These are phyloP conservation scores for Colossoma macropomum DNA, from an alignment of 2,113 vertebrate genomes.

Conservation along the genomic window DNA sequence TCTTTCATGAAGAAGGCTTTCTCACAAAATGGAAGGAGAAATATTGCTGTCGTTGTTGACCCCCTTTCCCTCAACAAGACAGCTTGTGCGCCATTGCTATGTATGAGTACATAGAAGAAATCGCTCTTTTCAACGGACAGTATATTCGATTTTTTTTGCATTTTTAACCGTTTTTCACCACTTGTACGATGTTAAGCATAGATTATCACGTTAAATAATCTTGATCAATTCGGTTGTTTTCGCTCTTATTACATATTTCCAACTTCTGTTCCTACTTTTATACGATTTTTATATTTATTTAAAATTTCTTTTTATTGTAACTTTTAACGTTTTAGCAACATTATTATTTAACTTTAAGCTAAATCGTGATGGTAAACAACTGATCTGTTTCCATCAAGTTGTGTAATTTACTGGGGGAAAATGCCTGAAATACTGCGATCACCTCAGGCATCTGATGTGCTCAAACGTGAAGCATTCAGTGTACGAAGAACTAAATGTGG, in stretches of 20 bases:
- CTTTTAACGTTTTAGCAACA: neutral
- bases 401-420: neutral
- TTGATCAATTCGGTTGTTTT: conserved; percentile 4
- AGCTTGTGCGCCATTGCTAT: conserved; percentile 82
- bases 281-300: neutral
- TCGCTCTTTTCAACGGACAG: conserved; percentile 5
- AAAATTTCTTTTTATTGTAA: neutral
- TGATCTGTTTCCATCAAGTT: neutral
- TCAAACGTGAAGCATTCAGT: neutral
- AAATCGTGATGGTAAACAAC: neutral
- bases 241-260: neutral
- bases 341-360: neutral
- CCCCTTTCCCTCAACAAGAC: conserved; percentile 82
- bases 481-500: neutral
- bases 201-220: neutral
- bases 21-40: conserved; percentile 91
- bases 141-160: conserved; percentile 8
- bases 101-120: conserved; percentile 38
- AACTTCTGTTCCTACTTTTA: neutral
- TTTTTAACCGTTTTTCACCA: neutral
- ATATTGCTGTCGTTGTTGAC: conserved; percentile 86
- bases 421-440: neutral
- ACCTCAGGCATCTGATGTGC: neutral
- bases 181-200: conserved; percentile 16
- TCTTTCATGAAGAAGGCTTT: conserved; percentile 86